Conservation (phyloP, 2,888 invertebrate genomes). For the Luperina nickerlii region DNA sequence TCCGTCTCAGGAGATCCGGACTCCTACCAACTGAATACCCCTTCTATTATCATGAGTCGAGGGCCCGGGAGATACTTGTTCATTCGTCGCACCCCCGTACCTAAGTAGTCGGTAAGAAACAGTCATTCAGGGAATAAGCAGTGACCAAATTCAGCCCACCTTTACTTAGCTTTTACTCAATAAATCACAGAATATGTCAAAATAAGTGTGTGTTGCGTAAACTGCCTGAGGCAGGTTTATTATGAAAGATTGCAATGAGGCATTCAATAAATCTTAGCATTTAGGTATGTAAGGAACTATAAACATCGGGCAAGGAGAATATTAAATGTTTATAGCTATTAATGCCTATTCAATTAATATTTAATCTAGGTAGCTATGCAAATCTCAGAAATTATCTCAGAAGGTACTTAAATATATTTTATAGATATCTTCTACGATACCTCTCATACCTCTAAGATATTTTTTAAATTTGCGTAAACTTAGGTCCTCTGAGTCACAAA, state of each 20-base stretch:
- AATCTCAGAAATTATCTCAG: too few relatives aligned
- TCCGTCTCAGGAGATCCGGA: too few relatives aligned
- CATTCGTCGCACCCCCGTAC: too few relatives aligned
- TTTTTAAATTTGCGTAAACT: background rate
- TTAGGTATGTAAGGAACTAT: background rate
- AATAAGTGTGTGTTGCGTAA: slow-evolving; percentile 30
- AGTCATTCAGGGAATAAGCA: background rate
- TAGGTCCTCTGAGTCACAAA: background rate
- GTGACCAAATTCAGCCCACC: background rate
- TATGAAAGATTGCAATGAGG: slow-evolving; percentile 19
- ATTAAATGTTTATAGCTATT: background rate
- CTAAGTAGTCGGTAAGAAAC: too few relatives aligned
- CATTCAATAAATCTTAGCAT: slow-evolving; percentile 16
- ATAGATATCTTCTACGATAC: background rate
- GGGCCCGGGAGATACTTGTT: too few relatives aligned
- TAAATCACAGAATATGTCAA: slow-evolving; percentile 27
- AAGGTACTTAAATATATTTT: too few relatives aligned
- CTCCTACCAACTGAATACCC: too few relatives aligned
- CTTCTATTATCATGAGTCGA: too few relatives aligned
- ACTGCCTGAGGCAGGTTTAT: slow-evolving; percentile 8
- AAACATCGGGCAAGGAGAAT: background rate
- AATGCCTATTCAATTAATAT: background rate
- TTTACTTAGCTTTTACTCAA: slow-evolving; percentile 35
- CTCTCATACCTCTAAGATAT: background rate
- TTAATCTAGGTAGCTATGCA: background rate